phyloP scores from a whole-genome alignment of 23 tunicate genomes.

The Ciona savignyi region DNA sequence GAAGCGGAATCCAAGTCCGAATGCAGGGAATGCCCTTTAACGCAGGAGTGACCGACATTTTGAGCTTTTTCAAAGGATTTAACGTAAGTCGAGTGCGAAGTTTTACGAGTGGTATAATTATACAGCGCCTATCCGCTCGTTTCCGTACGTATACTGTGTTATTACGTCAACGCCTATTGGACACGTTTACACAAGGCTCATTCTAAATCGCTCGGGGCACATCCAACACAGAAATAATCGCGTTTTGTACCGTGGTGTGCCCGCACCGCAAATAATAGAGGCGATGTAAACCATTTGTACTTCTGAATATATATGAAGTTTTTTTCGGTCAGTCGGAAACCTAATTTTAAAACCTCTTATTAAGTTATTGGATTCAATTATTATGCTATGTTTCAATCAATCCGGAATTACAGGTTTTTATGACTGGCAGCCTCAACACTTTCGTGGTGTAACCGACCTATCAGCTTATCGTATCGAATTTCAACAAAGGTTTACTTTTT shows the following conservation, averaged over 20 bases:
- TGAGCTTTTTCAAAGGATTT: conserved; percentile 58
- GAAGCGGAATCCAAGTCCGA: conserved; percentile 51
- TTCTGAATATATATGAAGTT: too few relatives aligned
- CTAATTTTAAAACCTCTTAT: too few relatives aligned
- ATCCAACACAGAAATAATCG: background rate
- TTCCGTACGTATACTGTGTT: background rate
- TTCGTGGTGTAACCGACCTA: too few relatives aligned
- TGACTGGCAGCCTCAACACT: too few relatives aligned
- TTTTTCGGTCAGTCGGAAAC: too few relatives aligned
- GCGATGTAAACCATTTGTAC: too few relatives aligned
- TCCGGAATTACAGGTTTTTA: too few relatives aligned
- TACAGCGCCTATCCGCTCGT: background rate
- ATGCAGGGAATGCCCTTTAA: conserved; percentile 82
- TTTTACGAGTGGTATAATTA: background rate
- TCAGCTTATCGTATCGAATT: background rate
- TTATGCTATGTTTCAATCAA: too few relatives aligned
- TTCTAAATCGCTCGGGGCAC: background rate
- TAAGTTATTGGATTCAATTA: too few relatives aligned
- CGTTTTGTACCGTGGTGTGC: background rate
- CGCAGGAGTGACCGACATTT: conserved; percentile 61
- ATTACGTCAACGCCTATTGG: background rate
- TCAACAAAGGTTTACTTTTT: background rate
- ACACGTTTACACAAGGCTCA: background rate
- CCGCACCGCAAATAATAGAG: background rate
- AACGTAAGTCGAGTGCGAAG: conserved; percentile 39